phyloP scores from a whole-genome alignment of 2,888 invertebrate genomes.

The Eilema caniola region DNA sequence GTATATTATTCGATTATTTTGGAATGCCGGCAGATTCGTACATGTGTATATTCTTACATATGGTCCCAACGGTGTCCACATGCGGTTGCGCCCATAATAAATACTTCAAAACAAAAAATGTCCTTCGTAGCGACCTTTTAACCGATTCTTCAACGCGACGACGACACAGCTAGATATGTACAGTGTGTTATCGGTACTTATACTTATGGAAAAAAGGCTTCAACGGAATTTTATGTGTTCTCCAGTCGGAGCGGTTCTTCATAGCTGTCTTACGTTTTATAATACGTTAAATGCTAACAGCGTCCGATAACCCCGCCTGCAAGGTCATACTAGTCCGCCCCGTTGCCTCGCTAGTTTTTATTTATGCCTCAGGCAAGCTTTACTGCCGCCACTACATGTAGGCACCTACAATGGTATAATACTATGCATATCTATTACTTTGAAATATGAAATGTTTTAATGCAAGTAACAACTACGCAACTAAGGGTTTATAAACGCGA shows the following conservation, averaged over 20 bases:
- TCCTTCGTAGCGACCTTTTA: slow-evolving; percentile 81
- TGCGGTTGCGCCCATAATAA: slow-evolving; percentile 62
- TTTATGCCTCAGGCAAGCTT: slow-evolving; percentile 62
- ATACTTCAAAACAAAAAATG: slow-evolving; percentile 75
- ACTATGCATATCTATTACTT: slow-evolving; percentile 30
- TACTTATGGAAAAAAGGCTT: slow-evolving; percentile 75
- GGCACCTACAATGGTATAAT: slow-evolving; percentile 5
- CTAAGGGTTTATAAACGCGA: neutral
- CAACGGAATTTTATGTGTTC: slow-evolving; percentile 84
- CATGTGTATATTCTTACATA: slow-evolving; percentile 51
- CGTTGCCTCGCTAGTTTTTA: slow-evolving; percentile 69
- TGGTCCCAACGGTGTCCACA: slow-evolving; percentile 61
- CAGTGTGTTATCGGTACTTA: slow-evolving; percentile 81
- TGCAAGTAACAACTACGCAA: too few relatives aligned
- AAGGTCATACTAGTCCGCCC: slow-evolving; percentile 79
- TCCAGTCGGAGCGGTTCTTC: slow-evolving; percentile 79
- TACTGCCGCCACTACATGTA: slow-evolving; percentile 58
- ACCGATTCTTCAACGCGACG: slow-evolving; percentile 61
- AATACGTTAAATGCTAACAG: slow-evolving; percentile 84
- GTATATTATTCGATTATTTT: slow-evolving; percentile 17
- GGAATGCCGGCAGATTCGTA: slow-evolving; percentile 33
- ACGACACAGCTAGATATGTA: slow-evolving; percentile 63
- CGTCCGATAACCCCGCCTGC: slow-evolving; percentile 83
- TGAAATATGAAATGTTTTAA: neutral
- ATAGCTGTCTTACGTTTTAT: slow-evolving; percentile 81